A percentile compares a stretch with the other conserved stretches of the same genome.
phyloP scores from a whole-genome alignment of 2,888 invertebrate species.

The Nudaria mundana region DNA sequence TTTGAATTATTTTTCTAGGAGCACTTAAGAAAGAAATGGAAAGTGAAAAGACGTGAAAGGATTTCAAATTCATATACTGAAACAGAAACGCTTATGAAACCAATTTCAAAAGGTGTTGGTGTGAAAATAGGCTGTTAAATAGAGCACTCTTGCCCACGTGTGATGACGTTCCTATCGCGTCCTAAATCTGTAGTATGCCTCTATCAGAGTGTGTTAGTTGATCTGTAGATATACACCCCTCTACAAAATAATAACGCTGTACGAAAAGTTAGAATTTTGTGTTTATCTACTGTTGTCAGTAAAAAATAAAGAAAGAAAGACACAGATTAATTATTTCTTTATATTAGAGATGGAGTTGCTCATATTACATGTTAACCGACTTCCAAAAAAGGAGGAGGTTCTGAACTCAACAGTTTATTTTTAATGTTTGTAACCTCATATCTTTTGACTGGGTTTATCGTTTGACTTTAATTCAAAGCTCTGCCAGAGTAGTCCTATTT shows the following conservation, averaged over 20 bases:
- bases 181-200: conserved; percentile 64
- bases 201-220: conserved; percentile 35
- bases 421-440: too few relatives aligned
- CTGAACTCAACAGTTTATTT: too few relatives aligned
- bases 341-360: too few relatives aligned
- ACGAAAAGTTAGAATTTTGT: too few relatives aligned
- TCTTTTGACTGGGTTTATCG: too few relatives aligned
- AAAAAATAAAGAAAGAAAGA: too few relatives aligned
- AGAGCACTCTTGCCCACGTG: conserved; percentile 53
- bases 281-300: too few relatives aligned
- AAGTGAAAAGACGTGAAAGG: conserved; percentile 30
- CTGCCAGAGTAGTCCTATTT: too few relatives aligned
- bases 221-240: conserved; percentile 17
- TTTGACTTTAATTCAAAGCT: too few relatives aligned
- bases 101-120: conserved; percentile 63
- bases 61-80: conserved; percentile 34
- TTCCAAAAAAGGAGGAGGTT: too few relatives aligned
- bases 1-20: neutral
- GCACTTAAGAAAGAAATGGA: conserved; percentile 9
- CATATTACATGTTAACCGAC: too few relatives aligned
- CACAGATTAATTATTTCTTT: too few relatives aligned
- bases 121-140: conserved; percentile 68
- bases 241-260: conserved; percentile 16
- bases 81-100: conserved; percentile 50
- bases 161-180: conserved; percentile 69